Evolutionary conservation across 2,888 invertebrate genomes (phyloP).

Genomic region (Papilio elwesi): DNA sequence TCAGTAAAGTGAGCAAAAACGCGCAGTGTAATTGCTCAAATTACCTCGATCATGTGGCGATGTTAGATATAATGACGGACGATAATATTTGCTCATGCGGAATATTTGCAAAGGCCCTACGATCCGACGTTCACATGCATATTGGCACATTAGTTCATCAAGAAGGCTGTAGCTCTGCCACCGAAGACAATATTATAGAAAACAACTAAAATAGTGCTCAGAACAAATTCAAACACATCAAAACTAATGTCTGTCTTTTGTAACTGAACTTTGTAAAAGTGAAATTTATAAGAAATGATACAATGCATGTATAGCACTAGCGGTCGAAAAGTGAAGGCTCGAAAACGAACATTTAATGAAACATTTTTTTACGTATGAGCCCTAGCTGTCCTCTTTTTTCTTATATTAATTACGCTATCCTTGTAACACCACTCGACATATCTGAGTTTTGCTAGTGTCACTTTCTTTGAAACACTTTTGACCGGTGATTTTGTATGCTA

Average conservation of each 20-base stretch:
- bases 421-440: too few relatives aligned
- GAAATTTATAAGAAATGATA: background rate
- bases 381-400: too few relatives aligned
- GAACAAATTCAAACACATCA: background rate
- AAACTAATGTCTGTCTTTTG: background rate
- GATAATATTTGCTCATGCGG: slow-evolving; percentile 57
- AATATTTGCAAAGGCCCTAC: slow-evolving; percentile 55
- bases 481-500: too few relatives aligned
- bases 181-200: background rate
- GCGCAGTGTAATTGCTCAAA: slow-evolving; percentile 19
- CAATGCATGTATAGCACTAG: too few relatives aligned
- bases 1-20: slow-evolving; percentile 35
- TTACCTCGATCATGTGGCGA: slow-evolving; percentile 10
- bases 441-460: too few relatives aligned
- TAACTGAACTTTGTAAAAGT: slow-evolving; percentile 2
- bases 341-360: too few relatives aligned
- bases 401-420: too few relatives aligned
- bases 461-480: too few relatives aligned
- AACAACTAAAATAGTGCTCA: background rate
- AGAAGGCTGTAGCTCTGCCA: slow-evolving; percentile 13
- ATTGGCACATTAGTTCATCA: slow-evolving; percentile 46
- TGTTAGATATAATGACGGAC: slow-evolving; percentile 51
- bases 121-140: slow-evolving; percentile 54
- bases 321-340: too few relatives aligned
- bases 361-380: too few relatives aligned